These are phyloP conservation scores for Ostrea edulis DNA, from an alignment of 1,140 invertebrate genomes.

Conservation along the genomic window DNA sequence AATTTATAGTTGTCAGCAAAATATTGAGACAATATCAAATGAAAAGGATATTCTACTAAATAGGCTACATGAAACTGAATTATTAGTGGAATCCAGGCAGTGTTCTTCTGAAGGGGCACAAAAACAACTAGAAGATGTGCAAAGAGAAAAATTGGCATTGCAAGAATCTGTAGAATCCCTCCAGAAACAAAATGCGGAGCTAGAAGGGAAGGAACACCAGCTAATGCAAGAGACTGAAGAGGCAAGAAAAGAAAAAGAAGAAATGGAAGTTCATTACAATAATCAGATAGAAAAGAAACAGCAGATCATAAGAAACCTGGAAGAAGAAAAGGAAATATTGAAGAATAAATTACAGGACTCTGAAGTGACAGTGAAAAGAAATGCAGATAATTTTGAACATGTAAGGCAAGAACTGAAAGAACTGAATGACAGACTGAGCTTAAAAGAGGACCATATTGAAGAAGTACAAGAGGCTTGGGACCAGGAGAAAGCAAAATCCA, in stretches of 20 bases:
- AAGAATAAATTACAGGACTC: constrained; percentile 21
- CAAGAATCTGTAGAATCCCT: constrained; percentile 29
- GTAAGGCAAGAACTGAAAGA: constrained; percentile 28
- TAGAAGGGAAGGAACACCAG: not conserved
- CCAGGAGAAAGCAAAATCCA: not conserved
- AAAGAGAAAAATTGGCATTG: not conserved
- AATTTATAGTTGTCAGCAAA: constrained; percentile 19
- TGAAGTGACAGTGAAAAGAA: constrained; percentile 29
- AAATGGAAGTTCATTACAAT: not conserved
- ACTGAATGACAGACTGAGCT: constrained; percentile 25
- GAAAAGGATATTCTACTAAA: constrained; percentile 8
- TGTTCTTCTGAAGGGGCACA: not conserved
- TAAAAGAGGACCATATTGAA: constrained; percentile 36
- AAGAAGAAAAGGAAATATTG: not conserved
- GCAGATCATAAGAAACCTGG: constrained; percentile 25
- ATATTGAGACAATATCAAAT: not conserved
- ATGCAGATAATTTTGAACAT: not conserved
- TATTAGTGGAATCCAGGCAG: not conserved
- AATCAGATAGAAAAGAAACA: constrained; percentile 46
- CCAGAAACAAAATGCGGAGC: constrained; percentile 33
- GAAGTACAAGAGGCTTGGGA: constrained; percentile 14
- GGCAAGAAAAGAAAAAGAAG: constrained; percentile 24
- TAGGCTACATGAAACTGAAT: constrained; percentile 35
- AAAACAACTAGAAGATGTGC: not conserved
- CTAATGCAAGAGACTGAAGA: constrained; percentile 29